These are phyloP conservation scores for Ataeniobius toweri DNA, from an alignment of 2,797 vertebrate genomes.

Conservation along the genomic window DNA sequence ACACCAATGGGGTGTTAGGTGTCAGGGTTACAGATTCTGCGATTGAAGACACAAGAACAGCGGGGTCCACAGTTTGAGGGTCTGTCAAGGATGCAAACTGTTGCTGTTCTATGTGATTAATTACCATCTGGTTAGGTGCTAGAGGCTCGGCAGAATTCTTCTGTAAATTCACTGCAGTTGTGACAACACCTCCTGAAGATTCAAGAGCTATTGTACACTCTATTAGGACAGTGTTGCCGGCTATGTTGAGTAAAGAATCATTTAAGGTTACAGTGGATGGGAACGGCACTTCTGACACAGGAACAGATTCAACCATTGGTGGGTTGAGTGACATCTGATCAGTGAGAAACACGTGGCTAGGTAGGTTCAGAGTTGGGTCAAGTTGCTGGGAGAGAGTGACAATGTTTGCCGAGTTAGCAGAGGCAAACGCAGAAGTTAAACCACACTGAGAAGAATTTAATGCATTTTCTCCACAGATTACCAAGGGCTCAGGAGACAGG, in stretches of 20 bases:
- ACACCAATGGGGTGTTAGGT: slow-evolving; percentile 36
- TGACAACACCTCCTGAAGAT: slow-evolving; percentile 64
- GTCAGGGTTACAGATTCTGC: slow-evolving; percentile 58
- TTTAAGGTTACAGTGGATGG: slow-evolving; percentile 68
- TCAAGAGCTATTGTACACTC: slow-evolving; percentile 83
- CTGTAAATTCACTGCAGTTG: slow-evolving; percentile 63
- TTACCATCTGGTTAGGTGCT: slow-evolving; percentile 61
- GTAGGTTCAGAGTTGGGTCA: slow-evolving; percentile 68
- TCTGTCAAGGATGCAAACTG: slow-evolving; percentile 62
- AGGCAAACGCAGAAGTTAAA: slow-evolving; percentile 67
- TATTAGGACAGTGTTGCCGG: slow-evolving; percentile 81
- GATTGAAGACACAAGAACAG: slow-evolving; percentile 58
- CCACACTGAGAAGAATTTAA: slow-evolving; percentile 68
- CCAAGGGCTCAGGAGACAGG: slow-evolving; percentile 74
- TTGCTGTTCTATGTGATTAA: slow-evolving; percentile 70
- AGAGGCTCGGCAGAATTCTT: slow-evolving; percentile 61
- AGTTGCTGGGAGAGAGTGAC: slow-evolving; percentile 73
- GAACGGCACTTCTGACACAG: slow-evolving; percentile 70
- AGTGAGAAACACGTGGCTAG: slow-evolving; percentile 73
- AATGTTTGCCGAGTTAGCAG: slow-evolving; percentile 64
- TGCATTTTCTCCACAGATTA: slow-evolving; percentile 69
- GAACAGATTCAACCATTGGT: slow-evolving; percentile 65
- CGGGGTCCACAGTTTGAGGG: slow-evolving; percentile 53
- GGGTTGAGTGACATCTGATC: slow-evolving; percentile 77
- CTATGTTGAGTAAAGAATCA: slow-evolving; percentile 76